A percentile compares a stretch with the other conserved stretches of the same genome.
Conservation (phyloP, 2,888 invertebrate species). For the Sylvicola fuscatus region DNA sequence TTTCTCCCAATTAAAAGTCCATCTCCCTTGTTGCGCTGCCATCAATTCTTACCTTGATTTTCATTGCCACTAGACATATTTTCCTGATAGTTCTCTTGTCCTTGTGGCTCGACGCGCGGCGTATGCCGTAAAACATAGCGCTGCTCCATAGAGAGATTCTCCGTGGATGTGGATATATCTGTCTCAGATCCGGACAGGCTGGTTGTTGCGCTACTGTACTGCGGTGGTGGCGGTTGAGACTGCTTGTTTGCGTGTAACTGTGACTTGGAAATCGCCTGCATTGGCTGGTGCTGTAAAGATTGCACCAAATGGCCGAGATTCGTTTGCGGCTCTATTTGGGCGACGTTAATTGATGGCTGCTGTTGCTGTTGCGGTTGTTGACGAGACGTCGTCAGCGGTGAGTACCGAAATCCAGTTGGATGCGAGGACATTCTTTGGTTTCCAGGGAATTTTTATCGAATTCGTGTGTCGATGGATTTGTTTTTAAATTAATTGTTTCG, state of each 20-base stretch:
- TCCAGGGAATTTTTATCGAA: too few species aligned
- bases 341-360: neutral
- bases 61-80: constrained; percentile 12
- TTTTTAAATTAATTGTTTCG: neutral
- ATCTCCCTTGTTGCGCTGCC: neutral
- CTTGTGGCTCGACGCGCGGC: constrained; percentile 76
- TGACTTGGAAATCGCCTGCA: neutral
- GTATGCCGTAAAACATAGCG: constrained; percentile 47
- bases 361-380: constrained; percentile 4
- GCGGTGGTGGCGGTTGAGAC: constrained; percentile 3
- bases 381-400: constrained; percentile 8
- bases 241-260: too few species aligned
- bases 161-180: constrained; percentile 75
- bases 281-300: neutral
- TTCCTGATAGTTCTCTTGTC: constrained; percentile 55
- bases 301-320: too few species aligned
- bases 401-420: constrained; percentile 10
- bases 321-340: neutral
- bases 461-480: neutral
- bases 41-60: constrained; percentile 6
- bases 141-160: constrained; percentile 72
- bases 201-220: constrained; percentile 8
- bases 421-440: constrained; percentile 10
- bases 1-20: neutral
- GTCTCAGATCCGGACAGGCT: constrained; percentile 72